Base-by-base conservation (phyloP, 2,888 invertebrate species). In the Ecdyonurus torrentis region DNA sequence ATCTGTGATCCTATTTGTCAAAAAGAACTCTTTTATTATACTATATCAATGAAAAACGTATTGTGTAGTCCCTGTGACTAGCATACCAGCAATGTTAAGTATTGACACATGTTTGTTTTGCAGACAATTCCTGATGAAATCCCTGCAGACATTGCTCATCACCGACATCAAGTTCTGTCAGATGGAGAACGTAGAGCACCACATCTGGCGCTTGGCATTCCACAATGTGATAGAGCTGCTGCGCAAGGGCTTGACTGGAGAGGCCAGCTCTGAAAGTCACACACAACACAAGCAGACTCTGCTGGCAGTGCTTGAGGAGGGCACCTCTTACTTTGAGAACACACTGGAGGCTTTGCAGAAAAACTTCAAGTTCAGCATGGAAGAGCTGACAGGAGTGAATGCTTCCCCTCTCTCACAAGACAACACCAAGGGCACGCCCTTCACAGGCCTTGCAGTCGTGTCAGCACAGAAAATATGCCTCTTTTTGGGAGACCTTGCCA, bases 201-300 rank as follows among this genome's bases (percentile, higher is more conserved):
- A 89, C 71, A 85, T 95, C 74, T 95, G 95, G 95, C 93, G 92
- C 74, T 82, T 91, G 65, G 79, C 91, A 2, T 95, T 89, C 74
- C 89, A 95, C 72, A 87, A 87, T 72, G 85, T 91, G 66, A 91
- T 94, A 67, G 93, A 94, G 74, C 79, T 86, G 68, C 77, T 91
- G 68, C 80, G 91, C 67, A 87, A 86, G 72, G 82, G 81, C 66
- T 81, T 85, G 70, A 73, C 76, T 0, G 78, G 85, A 70, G 81
- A 82, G 5, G 15, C 19, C 55, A 55, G 22, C 68, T 72, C 80
- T 0, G 79, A 83, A 1, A 80, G 82, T 65, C 84, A 84, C 66
- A 80, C 83, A 19, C 79, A 82, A 68, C 82, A 83, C 68, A 85
- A 85, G 66, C 79, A 81, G 68, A 78, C 83, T 67, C 80, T 86